Conservation (phyloP, 2,888 invertebrate genomes). For the Chrysina gloriosa region DNA sequence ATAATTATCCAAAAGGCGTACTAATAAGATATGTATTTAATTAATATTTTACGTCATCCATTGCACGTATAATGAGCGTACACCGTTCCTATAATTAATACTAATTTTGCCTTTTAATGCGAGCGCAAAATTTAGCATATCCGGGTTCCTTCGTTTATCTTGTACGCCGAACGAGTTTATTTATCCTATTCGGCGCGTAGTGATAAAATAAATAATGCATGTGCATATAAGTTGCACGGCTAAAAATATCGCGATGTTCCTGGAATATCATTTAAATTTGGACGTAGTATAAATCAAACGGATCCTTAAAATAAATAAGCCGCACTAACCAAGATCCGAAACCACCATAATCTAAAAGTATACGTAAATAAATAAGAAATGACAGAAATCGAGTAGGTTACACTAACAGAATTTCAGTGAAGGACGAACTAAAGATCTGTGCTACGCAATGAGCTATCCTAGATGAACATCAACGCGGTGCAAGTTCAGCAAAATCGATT, state of each 20-base stretch:
- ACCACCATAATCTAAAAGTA: no score
- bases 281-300: not conserved
- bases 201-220: slow-evolving; percentile 2
- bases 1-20: slow-evolving; percentile 1
- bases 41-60: not conserved
- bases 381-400: no score
- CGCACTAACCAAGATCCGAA: no score
- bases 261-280: not conserved
- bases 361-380: no score
- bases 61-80: not conserved
- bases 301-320: no score
- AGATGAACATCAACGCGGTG: no score
- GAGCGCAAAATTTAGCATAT: not conserved
- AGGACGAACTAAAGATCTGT: no score
- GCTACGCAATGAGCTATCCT: no score
- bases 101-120: not conserved
- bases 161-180: not conserved
- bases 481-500: no score
- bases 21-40: not conserved
- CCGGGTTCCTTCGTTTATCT: not conserved
- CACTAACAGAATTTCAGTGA: no score
- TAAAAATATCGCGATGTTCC: not conserved
- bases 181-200: not conserved
- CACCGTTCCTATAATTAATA: not conserved
- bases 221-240: not conserved